Conservation (phyloP, 2,797 vertebrate species). For the Heterohyrax brucei region DNA sequence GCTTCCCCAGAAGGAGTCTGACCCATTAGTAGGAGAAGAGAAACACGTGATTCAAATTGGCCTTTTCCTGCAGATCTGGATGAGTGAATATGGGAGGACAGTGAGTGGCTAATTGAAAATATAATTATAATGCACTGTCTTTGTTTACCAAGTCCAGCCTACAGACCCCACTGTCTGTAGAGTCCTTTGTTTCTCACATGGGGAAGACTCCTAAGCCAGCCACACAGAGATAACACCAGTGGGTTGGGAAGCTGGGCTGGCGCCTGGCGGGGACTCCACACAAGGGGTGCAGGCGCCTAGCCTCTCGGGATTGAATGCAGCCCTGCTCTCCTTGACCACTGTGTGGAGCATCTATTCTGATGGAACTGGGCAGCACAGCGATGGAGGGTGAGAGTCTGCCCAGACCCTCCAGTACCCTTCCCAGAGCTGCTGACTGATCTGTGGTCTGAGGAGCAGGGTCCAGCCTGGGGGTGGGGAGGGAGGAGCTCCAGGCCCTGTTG, state of each 20-base stretch:
- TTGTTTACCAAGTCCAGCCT: constrained; percentile 59
- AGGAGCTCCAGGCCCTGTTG: neutral
- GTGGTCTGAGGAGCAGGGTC: neutral
- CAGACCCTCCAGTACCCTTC: neutral
- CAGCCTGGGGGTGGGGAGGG: neutral
- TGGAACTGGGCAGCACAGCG: neutral
- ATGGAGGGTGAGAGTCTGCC: neutral
- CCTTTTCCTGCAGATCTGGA: constrained; percentile 71
- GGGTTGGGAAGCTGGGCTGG: neutral
- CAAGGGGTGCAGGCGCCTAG: neutral
- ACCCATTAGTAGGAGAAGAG: constrained; percentile 76
- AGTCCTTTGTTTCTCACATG: neutral
- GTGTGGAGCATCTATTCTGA: neutral
- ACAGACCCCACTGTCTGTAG: constrained; percentile 67
- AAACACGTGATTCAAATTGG: constrained; percentile 45
- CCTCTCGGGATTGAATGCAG: neutral
- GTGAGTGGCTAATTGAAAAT: constrained; percentile 77
- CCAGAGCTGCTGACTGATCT: neutral
- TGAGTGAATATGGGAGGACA: constrained; percentile 60
- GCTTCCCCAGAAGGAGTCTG: neutral
- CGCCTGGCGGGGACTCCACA: neutral
- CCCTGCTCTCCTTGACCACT: neutral
- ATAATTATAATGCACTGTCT: constrained; percentile 67
- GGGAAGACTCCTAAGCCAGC: neutral
- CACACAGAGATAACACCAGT: neutral